These are phyloP conservation scores for Chascanopsetta lugubris DNA, from an alignment of 2,113 vertebrate species.

Conservation along the genomic window DNA sequence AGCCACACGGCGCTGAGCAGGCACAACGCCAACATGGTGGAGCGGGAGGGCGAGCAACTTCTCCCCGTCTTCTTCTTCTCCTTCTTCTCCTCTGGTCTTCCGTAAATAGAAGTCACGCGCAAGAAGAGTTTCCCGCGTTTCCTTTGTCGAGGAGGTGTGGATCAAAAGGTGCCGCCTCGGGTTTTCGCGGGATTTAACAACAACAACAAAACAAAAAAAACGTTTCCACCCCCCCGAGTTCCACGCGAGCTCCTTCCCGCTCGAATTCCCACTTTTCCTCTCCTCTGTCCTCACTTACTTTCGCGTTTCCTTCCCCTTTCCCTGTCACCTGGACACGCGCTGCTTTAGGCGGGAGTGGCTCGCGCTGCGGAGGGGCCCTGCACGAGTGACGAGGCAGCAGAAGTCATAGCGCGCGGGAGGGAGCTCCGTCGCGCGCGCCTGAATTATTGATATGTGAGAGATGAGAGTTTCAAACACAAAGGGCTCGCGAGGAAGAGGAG, in stretches of 20 bases:
- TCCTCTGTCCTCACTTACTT: slow-evolving; percentile 31
- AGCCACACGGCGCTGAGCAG: slow-evolving; percentile 86
- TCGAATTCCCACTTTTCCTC: slow-evolving; percentile 18
- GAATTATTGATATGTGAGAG: slow-evolving; percentile 87
- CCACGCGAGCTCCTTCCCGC: too few relatives aligned
- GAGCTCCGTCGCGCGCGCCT: slow-evolving; percentile 82
- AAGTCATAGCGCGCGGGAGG: slow-evolving; percentile 82
- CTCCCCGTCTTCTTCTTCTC: too few relatives aligned
- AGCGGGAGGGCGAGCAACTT: slow-evolving; percentile 43
- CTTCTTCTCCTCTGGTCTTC: slow-evolving; percentile 23
- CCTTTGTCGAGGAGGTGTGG: background rate
- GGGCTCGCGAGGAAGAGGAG: slow-evolving; percentile 75
- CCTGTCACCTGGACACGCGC: slow-evolving; percentile 69
- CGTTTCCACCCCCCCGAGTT: too few relatives aligned
- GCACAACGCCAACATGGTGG: slow-evolving; percentile 79
- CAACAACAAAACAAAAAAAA: too few relatives aligned
- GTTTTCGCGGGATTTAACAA: background rate
- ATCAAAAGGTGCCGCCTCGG: slow-evolving; percentile 31
- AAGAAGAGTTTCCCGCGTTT: slow-evolving; percentile 38
- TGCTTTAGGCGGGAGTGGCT: slow-evolving; percentile 53
- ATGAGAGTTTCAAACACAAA: slow-evolving; percentile 85
- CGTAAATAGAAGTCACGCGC: slow-evolving; percentile 14
- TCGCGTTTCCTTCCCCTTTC: slow-evolving; percentile 14
- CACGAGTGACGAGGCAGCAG: slow-evolving; percentile 75
- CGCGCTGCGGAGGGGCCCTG: slow-evolving; percentile 77